Conservation (phyloP, 2,888 invertebrate genomes). For the Limnephilus marmoratus region DNA sequence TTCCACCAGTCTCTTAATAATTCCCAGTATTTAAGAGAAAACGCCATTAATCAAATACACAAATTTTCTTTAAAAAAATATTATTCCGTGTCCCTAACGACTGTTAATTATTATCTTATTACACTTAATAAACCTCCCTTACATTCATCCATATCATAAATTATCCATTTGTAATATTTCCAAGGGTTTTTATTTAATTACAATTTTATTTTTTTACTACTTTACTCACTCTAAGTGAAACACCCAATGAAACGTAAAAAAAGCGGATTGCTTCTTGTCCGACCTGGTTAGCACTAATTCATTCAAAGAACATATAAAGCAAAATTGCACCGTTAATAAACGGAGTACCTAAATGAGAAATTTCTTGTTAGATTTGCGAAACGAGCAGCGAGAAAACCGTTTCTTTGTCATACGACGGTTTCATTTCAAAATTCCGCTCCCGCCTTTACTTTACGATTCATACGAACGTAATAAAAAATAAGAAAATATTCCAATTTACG, state of each 20-base stretch:
- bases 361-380: neutral
- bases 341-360: neutral
- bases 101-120: too few species aligned
- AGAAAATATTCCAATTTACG: conserved; percentile 44
- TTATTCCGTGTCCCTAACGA: too few species aligned
- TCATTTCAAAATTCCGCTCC: conserved; percentile 36
- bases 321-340: neutral
- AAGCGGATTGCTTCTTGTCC: neutral
- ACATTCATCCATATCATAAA: too few species aligned
- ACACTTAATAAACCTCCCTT: too few species aligned
- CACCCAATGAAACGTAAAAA: neutral
- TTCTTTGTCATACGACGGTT: conserved; percentile 36
- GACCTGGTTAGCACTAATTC: neutral
- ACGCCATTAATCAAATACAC: too few species aligned
- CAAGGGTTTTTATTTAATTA: too few species aligned
- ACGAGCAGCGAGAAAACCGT: neutral
- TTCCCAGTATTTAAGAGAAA: too few species aligned
- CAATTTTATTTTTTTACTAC: too few species aligned
- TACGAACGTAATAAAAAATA: conserved; percentile 39
- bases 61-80: too few species aligned
- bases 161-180: too few species aligned
- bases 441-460: conserved; percentile 37
- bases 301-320: neutral
- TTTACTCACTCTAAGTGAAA: neutral
- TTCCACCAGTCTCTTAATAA: too few species aligned